Conservation (phyloP, 2,888 invertebrate genomes). For the Harpagoxenus sublaevis region DNA sequence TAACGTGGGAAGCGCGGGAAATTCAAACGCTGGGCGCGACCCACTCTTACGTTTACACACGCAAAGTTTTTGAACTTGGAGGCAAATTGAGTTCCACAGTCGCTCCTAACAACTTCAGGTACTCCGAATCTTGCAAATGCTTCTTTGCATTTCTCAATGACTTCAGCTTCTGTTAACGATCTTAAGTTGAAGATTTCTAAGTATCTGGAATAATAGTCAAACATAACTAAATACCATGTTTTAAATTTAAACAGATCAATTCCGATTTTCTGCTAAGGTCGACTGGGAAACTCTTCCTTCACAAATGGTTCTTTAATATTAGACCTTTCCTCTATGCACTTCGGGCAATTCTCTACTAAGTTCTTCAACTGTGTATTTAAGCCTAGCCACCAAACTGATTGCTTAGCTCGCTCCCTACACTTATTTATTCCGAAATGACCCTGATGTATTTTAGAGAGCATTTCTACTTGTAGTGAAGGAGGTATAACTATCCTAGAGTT, state of each 20-base stretch:
- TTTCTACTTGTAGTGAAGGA: not conserved
- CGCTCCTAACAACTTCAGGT: conserved; percentile 5
- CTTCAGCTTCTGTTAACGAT: not conserved
- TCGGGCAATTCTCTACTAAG: conserved; percentile 11
- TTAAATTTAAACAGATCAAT: not conserved
- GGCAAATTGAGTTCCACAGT: conserved; percentile 13
- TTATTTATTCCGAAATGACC: conserved; percentile 70
- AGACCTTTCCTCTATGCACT: not conserved
- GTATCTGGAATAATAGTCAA: conserved; percentile 11
- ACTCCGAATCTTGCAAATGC: conserved; percentile 18
- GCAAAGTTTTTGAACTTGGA: not conserved
- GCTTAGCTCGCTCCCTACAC: conserved; percentile 5
- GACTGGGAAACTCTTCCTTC: not conserved
- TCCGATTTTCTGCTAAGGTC: conserved; percentile 20
- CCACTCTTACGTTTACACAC: no score
- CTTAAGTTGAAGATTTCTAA: not conserved
- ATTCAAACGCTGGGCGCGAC: no score
- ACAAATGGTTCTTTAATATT: conserved; percentile 5
- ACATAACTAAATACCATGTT: conserved; percentile 5
- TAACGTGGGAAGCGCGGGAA: no score
- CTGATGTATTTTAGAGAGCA: conserved; percentile 9
- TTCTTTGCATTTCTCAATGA: not conserved
- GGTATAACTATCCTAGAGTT: conserved; percentile 4
- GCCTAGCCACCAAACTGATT: conserved; percentile 20
- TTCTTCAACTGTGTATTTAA: not conserved